These are phyloP conservation scores for Poecile montanus DNA, from an alignment of 2,797 vertebrate species.

Conservation along the genomic window DNA sequence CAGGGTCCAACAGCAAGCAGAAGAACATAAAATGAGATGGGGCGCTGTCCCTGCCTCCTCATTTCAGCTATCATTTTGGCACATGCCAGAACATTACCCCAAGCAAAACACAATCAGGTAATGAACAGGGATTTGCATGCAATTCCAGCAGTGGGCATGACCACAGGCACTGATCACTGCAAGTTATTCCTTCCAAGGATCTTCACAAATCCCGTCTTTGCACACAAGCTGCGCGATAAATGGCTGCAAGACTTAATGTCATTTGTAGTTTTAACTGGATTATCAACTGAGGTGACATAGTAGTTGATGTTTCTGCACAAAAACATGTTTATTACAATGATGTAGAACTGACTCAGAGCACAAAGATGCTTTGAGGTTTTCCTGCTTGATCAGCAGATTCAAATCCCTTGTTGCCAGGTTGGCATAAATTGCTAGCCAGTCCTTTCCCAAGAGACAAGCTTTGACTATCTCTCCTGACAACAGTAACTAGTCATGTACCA, in stretches of 20 bases:
- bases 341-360: slow-evolving; percentile 37
- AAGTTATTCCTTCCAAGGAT: background rate
- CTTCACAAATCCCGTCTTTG: background rate
- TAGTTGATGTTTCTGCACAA: slow-evolving; percentile 7
- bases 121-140: slow-evolving; percentile 40
- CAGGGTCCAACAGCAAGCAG: background rate
- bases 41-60: slow-evolving; percentile 18
- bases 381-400: slow-evolving; percentile 55
- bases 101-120: slow-evolving; percentile 32
- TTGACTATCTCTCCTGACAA: slow-evolving; percentile 2
- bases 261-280: slow-evolving; percentile 21
- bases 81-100: slow-evolving; percentile 23
- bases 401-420: slow-evolving; percentile 32
- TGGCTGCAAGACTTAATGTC: background rate
- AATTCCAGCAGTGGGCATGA: slow-evolving; percentile 1
- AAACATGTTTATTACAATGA: slow-evolving; percentile 21
- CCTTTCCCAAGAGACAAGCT: slow-evolving; percentile 32
- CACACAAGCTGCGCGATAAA: background rate
- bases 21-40: background rate
- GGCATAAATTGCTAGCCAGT: slow-evolving; percentile 33
- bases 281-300: background rate
- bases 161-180: background rate
- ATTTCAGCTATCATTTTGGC: slow-evolving; percentile 51
- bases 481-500: slow-evolving; percentile 7
- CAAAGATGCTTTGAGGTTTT: slow-evolving; percentile 43